These are phyloP conservation scores for Mactra quadrangularis DNA, from an alignment of 1,140 invertebrate genomes.

Conservation along the genomic window DNA sequence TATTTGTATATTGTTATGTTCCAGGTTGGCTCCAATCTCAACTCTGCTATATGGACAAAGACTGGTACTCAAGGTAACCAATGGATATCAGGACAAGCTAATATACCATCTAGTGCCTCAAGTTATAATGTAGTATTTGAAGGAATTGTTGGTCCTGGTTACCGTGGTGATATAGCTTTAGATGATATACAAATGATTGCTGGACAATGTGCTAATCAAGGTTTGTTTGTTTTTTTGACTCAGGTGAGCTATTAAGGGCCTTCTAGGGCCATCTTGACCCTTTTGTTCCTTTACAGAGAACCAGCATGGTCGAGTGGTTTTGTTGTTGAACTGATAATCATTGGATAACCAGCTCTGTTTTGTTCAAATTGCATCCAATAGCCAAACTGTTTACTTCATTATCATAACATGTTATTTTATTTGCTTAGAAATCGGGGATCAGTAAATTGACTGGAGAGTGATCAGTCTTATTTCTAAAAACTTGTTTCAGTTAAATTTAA, in stretches of 20 bases:
- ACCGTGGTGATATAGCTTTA: slow-evolving; percentile 75
- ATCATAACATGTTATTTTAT: too few relatives aligned
- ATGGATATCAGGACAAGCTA: slow-evolving; percentile 71
- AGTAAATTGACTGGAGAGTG: too few relatives aligned
- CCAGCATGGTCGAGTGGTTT: too few relatives aligned
- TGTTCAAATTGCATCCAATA: too few relatives aligned
- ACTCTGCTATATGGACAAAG: slow-evolving; percentile 68
- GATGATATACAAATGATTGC: slow-evolving; percentile 73
- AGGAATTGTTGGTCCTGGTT: slow-evolving; percentile 70
- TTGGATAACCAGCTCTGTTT: too few relatives aligned
- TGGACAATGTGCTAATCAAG: slow-evolving; percentile 69
- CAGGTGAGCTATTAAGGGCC: not conserved
- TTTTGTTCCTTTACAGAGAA: too few relatives aligned
- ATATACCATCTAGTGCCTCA: slow-evolving; percentile 57
- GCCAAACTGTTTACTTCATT: too few relatives aligned
- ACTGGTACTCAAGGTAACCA: slow-evolving; percentile 73
- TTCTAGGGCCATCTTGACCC: too few relatives aligned
- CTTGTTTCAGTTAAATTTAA: too few relatives aligned
- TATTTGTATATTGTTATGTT: not conserved
- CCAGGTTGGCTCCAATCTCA: slow-evolving; percentile 37
- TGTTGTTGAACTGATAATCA: too few relatives aligned
- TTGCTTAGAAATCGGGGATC: too few relatives aligned
- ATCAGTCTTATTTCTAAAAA: too few relatives aligned
- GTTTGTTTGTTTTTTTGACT: slow-evolving; percentile 23
- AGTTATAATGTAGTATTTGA: slow-evolving; percentile 82